These are phyloP conservation scores for Mormyrus proboscirostris DNA, from an alignment of 2,797 vertebrate genomes.

Conservation along the genomic window DNA sequence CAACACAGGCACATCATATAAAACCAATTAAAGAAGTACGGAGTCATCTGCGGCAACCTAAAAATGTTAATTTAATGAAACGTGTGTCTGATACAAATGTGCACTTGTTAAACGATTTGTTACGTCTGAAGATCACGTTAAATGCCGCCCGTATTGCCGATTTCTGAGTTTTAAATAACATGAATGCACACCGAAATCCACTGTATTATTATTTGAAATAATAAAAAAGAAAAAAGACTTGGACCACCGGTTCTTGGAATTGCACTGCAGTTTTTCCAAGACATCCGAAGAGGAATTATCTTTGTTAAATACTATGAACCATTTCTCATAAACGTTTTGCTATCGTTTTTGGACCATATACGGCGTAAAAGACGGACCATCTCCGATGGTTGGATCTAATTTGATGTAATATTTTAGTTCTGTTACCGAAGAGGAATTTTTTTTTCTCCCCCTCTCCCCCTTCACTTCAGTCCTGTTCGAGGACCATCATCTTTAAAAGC, in stretches of 20 bases:
- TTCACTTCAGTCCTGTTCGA: constrained; percentile 57
- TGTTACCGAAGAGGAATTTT: constrained; percentile 50
- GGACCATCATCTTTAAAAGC: constrained; percentile 59
- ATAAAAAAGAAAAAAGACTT: constrained; percentile 26
- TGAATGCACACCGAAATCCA: constrained; percentile 10
- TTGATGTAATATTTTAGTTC: constrained; percentile 31
- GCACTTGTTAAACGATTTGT: constrained; percentile 11
- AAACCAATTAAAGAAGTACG: constrained; percentile 10
- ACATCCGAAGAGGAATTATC: constrained; percentile 61
- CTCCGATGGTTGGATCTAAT: constrained; percentile 57
- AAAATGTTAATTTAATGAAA: constrained; percentile 8
- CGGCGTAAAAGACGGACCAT: constrained; percentile 61
- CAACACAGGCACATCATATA: neutral
- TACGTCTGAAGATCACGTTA: constrained; percentile 8
- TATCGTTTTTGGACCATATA: constrained; percentile 50
- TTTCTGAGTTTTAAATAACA: constrained; percentile 12
- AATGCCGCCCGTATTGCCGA: neutral
- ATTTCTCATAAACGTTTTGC: constrained; percentile 35
- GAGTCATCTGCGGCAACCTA: neutral
- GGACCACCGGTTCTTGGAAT: constrained; percentile 59
- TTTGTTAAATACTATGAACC: constrained; percentile 50
- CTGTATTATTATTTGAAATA: neutral
- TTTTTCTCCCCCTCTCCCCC: neutral
- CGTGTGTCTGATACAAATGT: constrained; percentile 22
- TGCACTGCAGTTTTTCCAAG: constrained; percentile 45